These are phyloP conservation scores for Drosophila dives DNA, from an alignment of 2,888 invertebrate genomes.

Conservation along the genomic window DNA sequence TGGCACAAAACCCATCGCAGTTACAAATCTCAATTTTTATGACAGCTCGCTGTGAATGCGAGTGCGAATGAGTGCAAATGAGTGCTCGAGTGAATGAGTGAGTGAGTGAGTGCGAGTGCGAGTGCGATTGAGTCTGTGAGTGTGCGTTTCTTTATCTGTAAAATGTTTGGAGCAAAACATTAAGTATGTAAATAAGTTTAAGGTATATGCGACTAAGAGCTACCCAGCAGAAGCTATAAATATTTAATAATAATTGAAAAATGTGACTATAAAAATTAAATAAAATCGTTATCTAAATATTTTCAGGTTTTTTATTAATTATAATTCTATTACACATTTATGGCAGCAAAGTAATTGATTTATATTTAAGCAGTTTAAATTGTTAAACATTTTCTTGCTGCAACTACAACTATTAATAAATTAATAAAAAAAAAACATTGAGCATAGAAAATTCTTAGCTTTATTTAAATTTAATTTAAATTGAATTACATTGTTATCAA, in stretches of 20 bases:
- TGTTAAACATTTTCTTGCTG: not conserved
- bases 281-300: not conserved
- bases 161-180: slow-evolving; percentile 25
- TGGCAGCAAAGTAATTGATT: not conserved
- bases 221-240: not conserved
- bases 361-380: not conserved
- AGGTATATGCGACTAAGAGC: slow-evolving; percentile 11
- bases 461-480: not conserved
- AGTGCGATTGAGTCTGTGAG: slow-evolving; percentile 5
- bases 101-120: slow-evolving; percentile 2
- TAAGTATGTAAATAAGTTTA: slow-evolving; percentile 1
- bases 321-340: not conserved
- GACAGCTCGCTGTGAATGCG: slow-evolving; percentile 50
- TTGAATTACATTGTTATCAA: not conserved
- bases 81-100: slow-evolving; percentile 1
- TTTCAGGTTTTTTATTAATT: not conserved
- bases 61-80: slow-evolving; percentile 1
- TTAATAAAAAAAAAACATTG: not conserved
- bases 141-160: slow-evolving; percentile 25
- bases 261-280: not conserved
- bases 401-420: not conserved
- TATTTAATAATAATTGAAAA: not conserved
- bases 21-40: slow-evolving; percentile 73
- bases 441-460: not conserved
- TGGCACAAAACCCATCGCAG: slow-evolving; percentile 58